Conservation (phyloP, 2,113 vertebrate genomes). For the Cebidichthys violaceus region DNA sequence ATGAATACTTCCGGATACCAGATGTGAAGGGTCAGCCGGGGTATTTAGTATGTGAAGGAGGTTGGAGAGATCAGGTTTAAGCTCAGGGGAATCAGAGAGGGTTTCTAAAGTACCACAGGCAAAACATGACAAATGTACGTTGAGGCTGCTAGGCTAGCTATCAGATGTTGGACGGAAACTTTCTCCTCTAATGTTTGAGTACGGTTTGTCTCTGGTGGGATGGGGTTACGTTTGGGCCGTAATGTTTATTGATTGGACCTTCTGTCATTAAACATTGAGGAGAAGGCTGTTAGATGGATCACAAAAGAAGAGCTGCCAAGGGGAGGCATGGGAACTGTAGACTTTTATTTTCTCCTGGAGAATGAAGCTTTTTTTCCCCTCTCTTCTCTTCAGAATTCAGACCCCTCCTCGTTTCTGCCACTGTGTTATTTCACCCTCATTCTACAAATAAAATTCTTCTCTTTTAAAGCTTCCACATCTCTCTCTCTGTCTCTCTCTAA, state of each 20-base stretch:
- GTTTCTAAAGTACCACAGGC: constrained; percentile 27
- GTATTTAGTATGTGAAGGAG: constrained; percentile 23
- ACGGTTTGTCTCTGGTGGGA: constrained; percentile 48
- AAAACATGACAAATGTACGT: constrained; percentile 23
- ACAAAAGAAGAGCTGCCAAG: constrained; percentile 57
- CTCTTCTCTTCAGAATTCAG: not conserved
- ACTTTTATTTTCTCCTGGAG: constrained; percentile 14
- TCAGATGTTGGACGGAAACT: constrained; percentile 67
- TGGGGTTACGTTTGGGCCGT: constrained; percentile 64
- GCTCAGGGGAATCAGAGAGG: constrained; percentile 13
- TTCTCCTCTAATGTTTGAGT: constrained; percentile 58
- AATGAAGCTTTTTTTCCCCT: not conserved
- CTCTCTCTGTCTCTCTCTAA: not conserved
- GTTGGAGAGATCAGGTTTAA: constrained; percentile 42
- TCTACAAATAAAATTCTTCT: constrained; percentile 17
- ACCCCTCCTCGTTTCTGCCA: not conserved
- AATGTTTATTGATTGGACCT: constrained; percentile 80
- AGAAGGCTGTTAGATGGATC: constrained; percentile 54
- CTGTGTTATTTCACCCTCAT: not conserved
- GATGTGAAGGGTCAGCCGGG: constrained; percentile 39
- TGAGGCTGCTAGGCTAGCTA: constrained; percentile 13
- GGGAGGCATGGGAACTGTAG: constrained; percentile 52
- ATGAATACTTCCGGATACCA: constrained; percentile 29
- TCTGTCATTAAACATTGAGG: constrained; percentile 79
- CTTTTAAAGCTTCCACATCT: constrained; percentile 13